Evolutionary conservation across 2,888 invertebrate genomes (phyloP), one percentile per base, ranked within the genome.

Genomic region (Sarcophaga carnaria): DNA sequence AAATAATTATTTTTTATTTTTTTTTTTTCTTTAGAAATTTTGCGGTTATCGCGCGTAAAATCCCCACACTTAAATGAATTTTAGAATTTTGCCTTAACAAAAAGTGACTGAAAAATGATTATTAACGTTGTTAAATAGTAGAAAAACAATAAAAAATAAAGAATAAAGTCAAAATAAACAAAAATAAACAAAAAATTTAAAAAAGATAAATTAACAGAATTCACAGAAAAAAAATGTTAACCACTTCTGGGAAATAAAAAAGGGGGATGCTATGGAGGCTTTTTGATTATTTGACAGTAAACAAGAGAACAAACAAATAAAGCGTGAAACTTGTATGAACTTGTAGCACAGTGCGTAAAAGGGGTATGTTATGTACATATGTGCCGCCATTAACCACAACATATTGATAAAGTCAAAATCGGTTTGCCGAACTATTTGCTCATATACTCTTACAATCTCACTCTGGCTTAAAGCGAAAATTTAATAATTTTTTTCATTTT

Each of bases 181-280:
- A 37, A 37, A 37, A 8, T 37, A 10, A 10, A 37, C 37, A 37
- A 6, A 64, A 27, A 8, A 64, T n/a, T 3, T 20, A 66, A 8
- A 66, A 66, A 3, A 45, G 20, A 37, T 5, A n/a, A 37, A 66
- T 66, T 6, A 17, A 27, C 3, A 27, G 37, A 66, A 66, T 37
- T 8, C 66, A n/a, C 3, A 11, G 12, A 66, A 37, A 6, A 47
- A 45, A 2, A 17, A 5, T 8, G 10, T 37, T 37, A 37, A 37
- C 37, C 10, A 2, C 37, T 10, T 37, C 37, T 37, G 2, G 37
- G 12, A 75, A 81, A 63, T 81, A 59, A 37, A 37, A 37, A 37
- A 70, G 75, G 80, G 63, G 45, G 70, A 14, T 69, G 69, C 54
- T 70, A 63, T 63, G 75, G 81, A 81, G 75, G 45, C 27, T 66